Percentiles rank a stretch among this genome's conserved stretches.
These are phyloP conservation scores for Porites lobata DNA, from an alignment of 92 coral and sea anemone species.

Conservation along the genomic window DNA sequence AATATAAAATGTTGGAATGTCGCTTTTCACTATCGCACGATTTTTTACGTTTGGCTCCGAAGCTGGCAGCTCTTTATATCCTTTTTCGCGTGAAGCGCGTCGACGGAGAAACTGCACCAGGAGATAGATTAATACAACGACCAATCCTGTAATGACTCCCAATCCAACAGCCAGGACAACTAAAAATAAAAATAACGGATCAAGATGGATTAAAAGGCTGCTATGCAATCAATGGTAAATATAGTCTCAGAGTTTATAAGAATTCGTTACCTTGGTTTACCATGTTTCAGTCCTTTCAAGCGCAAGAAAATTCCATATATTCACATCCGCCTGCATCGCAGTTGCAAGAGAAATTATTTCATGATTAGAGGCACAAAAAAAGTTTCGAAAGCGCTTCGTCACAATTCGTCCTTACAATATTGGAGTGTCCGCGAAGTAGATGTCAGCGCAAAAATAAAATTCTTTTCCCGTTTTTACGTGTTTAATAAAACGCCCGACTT, in stretches of 20 bases:
- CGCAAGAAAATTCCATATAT: background rate
- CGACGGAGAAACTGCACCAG: slow-evolving; percentile 29
- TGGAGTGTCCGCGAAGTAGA: slow-evolving; percentile 25
- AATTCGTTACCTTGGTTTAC: slow-evolving; percentile 49
- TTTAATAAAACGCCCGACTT: background rate
- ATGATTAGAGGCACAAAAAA: background rate
- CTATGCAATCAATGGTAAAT: background rate
- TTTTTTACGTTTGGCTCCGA: slow-evolving; percentile 33
- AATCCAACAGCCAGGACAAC: slow-evolving; percentile 69
- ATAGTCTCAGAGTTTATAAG: background rate
- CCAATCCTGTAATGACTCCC: slow-evolving; percentile 64
- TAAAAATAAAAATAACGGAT: slow-evolving; percentile 10
- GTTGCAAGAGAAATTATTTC: background rate
- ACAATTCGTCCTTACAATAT: slow-evolving; percentile 41
- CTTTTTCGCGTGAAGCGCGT: slow-evolving; percentile 12
- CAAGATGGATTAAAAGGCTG: slow-evolving; percentile 8
- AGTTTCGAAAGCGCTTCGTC: slow-evolving; percentile 11
- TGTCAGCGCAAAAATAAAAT: slow-evolving; percentile 23
- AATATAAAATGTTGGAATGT: slow-evolving; percentile 41
- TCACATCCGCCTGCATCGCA: slow-evolving; percentile 19
- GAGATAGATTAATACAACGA: slow-evolving; percentile 43
- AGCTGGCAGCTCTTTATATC: background rate
- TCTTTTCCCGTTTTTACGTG: slow-evolving; percentile 49
- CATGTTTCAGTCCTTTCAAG: background rate
- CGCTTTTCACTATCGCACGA: slow-evolving; percentile 49